Evolutionary conservation across 2,888 invertebrate species (phyloP), one percentile per base, ranked within the genome.

Genomic region (Drosophila monieri): DNA sequence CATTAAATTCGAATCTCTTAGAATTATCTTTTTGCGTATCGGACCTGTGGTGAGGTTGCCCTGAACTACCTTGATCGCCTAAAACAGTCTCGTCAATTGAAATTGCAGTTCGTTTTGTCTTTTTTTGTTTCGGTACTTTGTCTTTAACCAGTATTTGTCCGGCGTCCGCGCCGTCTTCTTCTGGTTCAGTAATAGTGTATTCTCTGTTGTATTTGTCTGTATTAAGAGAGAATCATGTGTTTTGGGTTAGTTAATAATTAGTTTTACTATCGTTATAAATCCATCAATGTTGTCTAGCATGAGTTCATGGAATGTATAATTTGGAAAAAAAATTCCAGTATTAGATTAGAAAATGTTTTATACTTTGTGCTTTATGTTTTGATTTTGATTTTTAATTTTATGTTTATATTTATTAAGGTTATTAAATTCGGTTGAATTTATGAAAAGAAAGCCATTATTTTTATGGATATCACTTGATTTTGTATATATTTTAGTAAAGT

Each of bases 161-260:
- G 35, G 35, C 87, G 87, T 89, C 90, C 85, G 89, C 91, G 87
- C 80, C 81, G 80, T 88, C 90, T 88, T 91, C 91, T 88, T 91
- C 91, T 73, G 91, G 91, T 89, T 91, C 91, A 83, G 85, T 90
- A 81, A 91, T 91, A 76, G 91, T 91, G 91, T 90, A 89, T 68
- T 88, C 85, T 89, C 89, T 90, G 90, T 81, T 89, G 89, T 88
- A 88, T 80, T 86, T 83, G 85, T 89, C 90, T 90, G 88, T 86
- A 69, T 78, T 89, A 47, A 61, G 23, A 61, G 58, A 61, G 37
- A 61, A 61, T 58, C 58, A 57, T 47, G 60, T 61, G 60, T 72
- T 77, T 69, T 78, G 85, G 85, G 86, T 85, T 85, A 85, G 83
- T 66, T 64, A 76, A 81, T 80, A 84, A 79, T 85, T 79, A 48